Conservation (phyloP, 2,888 invertebrate species). For the Blastobasis adustella region DNA sequence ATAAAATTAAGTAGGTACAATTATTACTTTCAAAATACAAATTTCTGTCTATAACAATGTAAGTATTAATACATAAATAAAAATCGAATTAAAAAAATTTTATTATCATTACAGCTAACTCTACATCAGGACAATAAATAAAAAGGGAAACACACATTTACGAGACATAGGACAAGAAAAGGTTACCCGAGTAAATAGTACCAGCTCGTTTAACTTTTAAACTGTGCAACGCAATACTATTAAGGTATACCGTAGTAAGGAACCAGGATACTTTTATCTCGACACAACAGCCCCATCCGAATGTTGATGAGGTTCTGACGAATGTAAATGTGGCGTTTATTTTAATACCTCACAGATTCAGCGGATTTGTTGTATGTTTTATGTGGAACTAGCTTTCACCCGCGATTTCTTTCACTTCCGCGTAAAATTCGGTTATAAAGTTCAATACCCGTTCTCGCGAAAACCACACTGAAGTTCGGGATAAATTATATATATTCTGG, state of each 20-base stretch:
- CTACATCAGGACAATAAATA: neutral
- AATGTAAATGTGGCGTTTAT: constrained; percentile 25
- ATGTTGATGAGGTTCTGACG: constrained; percentile 27
- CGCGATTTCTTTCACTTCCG: neutral
- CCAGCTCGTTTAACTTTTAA: neutral
- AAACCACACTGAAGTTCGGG: neutral
- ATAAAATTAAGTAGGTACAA: no score
- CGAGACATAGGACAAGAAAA: neutral
- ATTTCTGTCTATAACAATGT: no score
- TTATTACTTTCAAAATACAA: no score
- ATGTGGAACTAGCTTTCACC: no score
- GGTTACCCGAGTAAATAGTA: neutral
- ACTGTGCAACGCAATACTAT: no score
- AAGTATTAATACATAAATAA: no score
- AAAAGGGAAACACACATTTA: neutral
- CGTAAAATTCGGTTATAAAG: neutral
- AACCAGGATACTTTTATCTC: constrained; percentile 16
- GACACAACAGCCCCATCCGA: constrained; percentile 22
- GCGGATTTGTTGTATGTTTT: no score
- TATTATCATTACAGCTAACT: neutral
- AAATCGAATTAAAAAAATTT: neutral
- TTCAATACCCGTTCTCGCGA: constrained; percentile 4
- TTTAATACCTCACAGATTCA: constrained; percentile 12
- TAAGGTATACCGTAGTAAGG: constrained; percentile 11
- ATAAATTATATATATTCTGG: neutral